These are phyloP conservation scores for Scaptomyza reducta DNA, from an alignment of 2,888 invertebrate species.

Conservation along the genomic window DNA sequence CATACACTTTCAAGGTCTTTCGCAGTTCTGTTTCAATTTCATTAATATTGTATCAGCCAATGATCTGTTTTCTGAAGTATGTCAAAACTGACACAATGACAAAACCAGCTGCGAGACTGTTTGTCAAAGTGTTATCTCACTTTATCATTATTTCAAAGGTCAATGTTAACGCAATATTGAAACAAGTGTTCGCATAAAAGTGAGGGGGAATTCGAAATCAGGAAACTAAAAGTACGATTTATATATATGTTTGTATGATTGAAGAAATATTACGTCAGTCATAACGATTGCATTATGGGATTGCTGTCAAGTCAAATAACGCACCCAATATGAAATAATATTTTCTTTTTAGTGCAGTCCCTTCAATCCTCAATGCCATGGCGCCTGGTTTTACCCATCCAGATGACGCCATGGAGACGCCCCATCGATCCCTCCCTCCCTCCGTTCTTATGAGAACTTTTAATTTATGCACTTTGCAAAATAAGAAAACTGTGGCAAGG, in stretches of 20 bases:
- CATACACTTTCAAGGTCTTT: background rate
- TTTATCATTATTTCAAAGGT: constrained; percentile 34
- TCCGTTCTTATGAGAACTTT: constrained; percentile 5
- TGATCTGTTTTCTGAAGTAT: constrained; percentile 1
- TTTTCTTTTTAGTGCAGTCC: background rate
- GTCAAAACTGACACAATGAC: constrained; percentile 25
- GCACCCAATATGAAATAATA: background rate
- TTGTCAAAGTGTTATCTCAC: constrained; percentile 18
- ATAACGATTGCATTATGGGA: background rate
- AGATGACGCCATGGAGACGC: constrained; percentile 19
- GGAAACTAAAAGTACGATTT: background rate
- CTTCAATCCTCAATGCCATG: background rate
- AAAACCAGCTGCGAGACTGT: constrained; percentile 21
- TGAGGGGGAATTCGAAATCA: constrained; percentile 2
- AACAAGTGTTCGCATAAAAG: constrained; percentile 54
- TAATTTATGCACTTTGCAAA: constrained; percentile 6
- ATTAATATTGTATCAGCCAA: background rate
- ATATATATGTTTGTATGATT: background rate
- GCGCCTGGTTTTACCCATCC: background rate
- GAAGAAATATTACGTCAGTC: background rate
- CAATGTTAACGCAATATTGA: constrained; percentile 63
- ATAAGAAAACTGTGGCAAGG: background rate
- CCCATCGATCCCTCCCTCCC: background rate
- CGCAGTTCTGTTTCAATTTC: background rate
- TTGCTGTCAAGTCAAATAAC: background rate